phyloP scores from a whole-genome alignment of 1,140 invertebrate genomes.

The Caenorhabditis elegans region WBcel235 BX284606.5:5770501-5771000 shows the following conservation, averaged over 20 bases:
- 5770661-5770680: background rate
- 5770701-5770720: no score
- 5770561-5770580: no score
- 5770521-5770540: no score
- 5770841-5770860: background rate
- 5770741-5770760: background rate
- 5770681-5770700: background rate
- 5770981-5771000: background rate
- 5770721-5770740: background rate
- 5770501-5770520: no score
- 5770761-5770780: background rate
- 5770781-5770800: background rate
- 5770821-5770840: background rate
- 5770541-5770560: no score
- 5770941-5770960: background rate
- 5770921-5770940: slow-evolving; percentile 11
- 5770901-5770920: slow-evolving; percentile 24
- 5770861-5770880: background rate
- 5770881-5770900: slow-evolving; percentile 21
- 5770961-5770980: background rate
- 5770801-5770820: background rate
- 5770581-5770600: no score
- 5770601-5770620: no score
- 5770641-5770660: background rate
- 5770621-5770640: no score